Evolutionary conservation across 1,140 invertebrate species (phyloP).

Genomic region (Micrasema minimum): DNA sequence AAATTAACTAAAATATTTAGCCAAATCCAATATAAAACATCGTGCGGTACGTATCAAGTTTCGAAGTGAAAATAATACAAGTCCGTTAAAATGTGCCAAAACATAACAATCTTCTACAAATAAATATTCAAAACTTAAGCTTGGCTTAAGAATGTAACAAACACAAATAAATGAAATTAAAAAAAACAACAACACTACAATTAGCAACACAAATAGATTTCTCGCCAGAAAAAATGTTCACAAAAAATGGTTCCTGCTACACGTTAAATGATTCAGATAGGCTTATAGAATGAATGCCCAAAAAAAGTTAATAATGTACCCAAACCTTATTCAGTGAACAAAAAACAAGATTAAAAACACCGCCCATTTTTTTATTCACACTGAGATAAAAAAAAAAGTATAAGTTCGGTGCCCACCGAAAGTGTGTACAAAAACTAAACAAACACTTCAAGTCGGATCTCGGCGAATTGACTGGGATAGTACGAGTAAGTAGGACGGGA

Average conservation of each 20-base stretch:
- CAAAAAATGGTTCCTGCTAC: conserved; percentile 38
- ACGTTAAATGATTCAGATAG: conserved; percentile 47
- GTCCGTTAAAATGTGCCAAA: conserved; percentile 41
- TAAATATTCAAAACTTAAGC: conserved; percentile 15
- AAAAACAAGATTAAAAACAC: conserved; percentile 49
- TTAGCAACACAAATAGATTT: conserved; percentile 46
- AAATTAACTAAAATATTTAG: conserved; percentile 16
- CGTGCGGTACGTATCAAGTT: conserved; percentile 38
- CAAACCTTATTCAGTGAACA: conserved; percentile 39
- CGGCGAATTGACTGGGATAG: conserved; percentile 19
- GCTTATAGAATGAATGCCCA: conserved; percentile 43
- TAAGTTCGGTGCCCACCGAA: conserved; percentile 33
- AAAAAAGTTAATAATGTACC: conserved; percentile 50
- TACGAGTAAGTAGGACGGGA: conserved; percentile 16
- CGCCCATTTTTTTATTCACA: conserved; percentile 43
- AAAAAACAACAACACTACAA: conserved; percentile 37
- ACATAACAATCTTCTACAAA: conserved; percentile 19
- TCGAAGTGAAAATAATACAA: not conserved
- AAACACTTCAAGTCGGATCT: conserved; percentile 44
- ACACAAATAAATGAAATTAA: conserved; percentile 20
- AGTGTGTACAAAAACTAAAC: conserved; percentile 46
- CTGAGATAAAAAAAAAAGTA: conserved; percentile 39
- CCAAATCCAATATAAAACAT: conserved; percentile 41
- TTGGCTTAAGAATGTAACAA: conserved; percentile 14
- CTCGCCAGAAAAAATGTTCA: conserved; percentile 37